Conservation (phyloP, 1,140 invertebrate genomes). For the Conopomorpha cramerella region DNA sequence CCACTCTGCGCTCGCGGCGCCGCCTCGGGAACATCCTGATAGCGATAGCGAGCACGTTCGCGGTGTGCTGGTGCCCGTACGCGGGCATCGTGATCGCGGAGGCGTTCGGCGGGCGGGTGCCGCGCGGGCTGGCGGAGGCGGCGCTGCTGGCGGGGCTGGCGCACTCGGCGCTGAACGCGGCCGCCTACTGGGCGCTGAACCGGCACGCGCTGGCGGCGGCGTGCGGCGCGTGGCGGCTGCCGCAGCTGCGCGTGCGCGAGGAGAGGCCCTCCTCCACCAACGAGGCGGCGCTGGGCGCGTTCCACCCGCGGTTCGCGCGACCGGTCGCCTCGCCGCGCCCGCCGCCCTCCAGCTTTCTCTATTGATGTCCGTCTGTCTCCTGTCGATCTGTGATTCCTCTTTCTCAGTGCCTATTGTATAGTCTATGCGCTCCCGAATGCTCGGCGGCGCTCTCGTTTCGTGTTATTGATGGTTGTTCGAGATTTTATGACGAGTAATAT, state of each 20-base stretch:
- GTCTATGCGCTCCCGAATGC: conserved; percentile 20
- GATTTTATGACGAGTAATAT: conserved; percentile 58
- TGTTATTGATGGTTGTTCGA: conserved; percentile 57
- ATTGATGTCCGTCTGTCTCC: conserved; percentile 56
- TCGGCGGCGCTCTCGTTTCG: conserved; percentile 41
- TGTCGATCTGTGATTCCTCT: conserved; percentile 63
- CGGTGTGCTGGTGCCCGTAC: conserved; percentile 75
- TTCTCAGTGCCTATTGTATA: conserved; percentile 62
- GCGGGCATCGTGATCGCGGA: conserved; percentile 67
- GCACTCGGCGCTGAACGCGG: conserved; percentile 77
- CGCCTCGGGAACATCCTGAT: conserved; percentile 73
- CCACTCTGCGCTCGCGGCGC: conserved; percentile 66
- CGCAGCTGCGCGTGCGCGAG: conserved; percentile 58
- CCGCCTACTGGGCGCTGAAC: conserved; percentile 79
- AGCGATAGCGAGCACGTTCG: conserved; percentile 70
- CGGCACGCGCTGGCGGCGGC: conserved; percentile 66
- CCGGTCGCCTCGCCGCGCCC: conserved; percentile 64
- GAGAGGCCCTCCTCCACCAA: conserved; percentile 71
- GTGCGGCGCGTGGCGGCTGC: conserved; percentile 61
- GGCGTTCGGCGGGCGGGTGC: conserved; percentile 55
- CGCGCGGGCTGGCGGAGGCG: conserved; percentile 62
- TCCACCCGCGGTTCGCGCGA: conserved; percentile 70
- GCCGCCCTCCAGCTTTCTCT: conserved; percentile 68
- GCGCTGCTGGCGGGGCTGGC: conserved; percentile 73
- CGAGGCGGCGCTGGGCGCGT: conserved; percentile 74